These are phyloP conservation scores for Corythaeola cristata DNA, from an alignment of 2,113 vertebrate species.

Conservation along the genomic window DNA sequence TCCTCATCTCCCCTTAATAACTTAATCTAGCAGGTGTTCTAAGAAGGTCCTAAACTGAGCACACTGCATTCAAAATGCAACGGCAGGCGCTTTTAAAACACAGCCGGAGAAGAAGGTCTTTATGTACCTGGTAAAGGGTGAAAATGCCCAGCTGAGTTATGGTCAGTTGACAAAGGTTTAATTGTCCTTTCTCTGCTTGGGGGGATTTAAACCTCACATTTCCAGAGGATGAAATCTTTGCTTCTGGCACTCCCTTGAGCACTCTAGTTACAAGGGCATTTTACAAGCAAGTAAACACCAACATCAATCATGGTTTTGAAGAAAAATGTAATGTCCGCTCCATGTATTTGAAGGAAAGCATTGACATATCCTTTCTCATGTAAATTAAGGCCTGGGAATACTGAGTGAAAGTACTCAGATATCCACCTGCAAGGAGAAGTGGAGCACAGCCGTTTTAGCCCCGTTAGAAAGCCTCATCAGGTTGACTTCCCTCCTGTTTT, in stretches of 20 bases:
- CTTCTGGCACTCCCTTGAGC: not conserved
- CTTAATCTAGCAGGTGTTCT: not conserved
- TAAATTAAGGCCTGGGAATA: not conserved
- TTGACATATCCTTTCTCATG: not conserved
- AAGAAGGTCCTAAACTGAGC: not conserved
- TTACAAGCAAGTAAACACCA: not conserved
- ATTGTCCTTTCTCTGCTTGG: not conserved
- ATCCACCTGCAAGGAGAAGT: not conserved
- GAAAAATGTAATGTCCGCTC: not conserved
- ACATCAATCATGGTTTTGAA: not conserved
- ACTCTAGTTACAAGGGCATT: not conserved
- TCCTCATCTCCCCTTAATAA: not conserved
- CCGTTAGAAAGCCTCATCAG: fast-evolving
- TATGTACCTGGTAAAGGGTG: not conserved
- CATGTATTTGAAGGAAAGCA: not conserved
- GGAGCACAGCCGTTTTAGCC: not conserved
- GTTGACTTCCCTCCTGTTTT: not conserved
- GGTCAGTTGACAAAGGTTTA: not conserved
- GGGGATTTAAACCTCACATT: not conserved
- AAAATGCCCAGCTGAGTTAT: not conserved
- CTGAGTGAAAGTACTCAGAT: not conserved
- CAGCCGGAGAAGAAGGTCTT: not conserved
- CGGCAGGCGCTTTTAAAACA: not conserved
- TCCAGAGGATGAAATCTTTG: not conserved
- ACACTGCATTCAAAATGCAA: not conserved